Base-by-base conservation (phyloP, 1,140 invertebrate species). In the Helicoverpa zea region DNA sequence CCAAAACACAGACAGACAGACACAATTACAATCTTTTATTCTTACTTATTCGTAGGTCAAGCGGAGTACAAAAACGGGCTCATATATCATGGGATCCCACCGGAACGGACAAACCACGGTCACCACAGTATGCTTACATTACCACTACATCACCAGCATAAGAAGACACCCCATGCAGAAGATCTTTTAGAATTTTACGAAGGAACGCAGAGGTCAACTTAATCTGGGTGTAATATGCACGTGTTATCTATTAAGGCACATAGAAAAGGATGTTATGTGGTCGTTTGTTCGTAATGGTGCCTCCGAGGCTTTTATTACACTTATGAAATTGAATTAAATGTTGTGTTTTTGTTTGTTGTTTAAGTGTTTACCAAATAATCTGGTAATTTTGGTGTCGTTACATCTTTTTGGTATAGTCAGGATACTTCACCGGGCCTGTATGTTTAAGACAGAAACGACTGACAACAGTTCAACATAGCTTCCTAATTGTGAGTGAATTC, bases 51-150 rank as follows among this genome's bases (percentile, higher is more conserved):
- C 83, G 82, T 88, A 88, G 88, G 87, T 89, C 87, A 88, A 87
- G 87, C 84, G 83, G 84, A 89, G 81, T 87, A 87, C 85, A 85
- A 90, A 85, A 83, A 80, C 82, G 61, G 85, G 83, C 61, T 91
- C 90, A 83, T 87, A 86, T 91, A 85, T 90, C 90, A 85, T 78
- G 88, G 81, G 70, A 86, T 82, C 81, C 86, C 87, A 91, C 88
- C 90, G 90, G 90, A 91, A 91, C 90, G 90, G 80, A n/a, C 83
- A 81, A 83, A 87, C 90, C 88, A 83, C 84, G 83, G 83, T 82
- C 83, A 82, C 81, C 82, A 83, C 80, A 84, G 63, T 75, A 82
- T 85, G 87, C 81, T 84, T 84, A 86, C 80, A 75, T 89, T 86
- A 89, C 85, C 81, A 77, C 52, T 70, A 51, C 58, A 63, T 16